Evolutionary conservation across 2,888 invertebrate species (phyloP).

Genomic region (Ganaspis brasiliensis): DNA sequence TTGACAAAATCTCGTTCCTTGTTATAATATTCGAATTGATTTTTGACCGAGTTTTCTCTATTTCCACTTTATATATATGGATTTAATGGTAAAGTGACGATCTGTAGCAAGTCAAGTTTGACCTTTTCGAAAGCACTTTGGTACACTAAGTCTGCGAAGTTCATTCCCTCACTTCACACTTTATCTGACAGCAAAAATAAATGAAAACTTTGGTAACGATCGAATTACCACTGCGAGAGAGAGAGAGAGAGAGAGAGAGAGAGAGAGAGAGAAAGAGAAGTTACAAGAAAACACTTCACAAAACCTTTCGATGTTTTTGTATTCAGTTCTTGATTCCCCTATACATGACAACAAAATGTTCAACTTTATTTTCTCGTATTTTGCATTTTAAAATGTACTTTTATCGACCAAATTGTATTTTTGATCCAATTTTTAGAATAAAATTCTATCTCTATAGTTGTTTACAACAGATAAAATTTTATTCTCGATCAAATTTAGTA

Average conservation of each 20-base stretch:
- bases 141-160: neutral
- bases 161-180: neutral
- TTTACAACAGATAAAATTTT: too few relatives aligned
- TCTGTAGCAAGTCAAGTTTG: constrained; percentile 7
- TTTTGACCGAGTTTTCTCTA: neutral
- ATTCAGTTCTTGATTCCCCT: too few relatives aligned
- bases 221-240: neutral
- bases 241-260: neutral
- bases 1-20: too few relatives aligned
- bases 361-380: too few relatives aligned
- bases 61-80: neutral
- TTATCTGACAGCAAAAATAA: neutral
- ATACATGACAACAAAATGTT: too few relatives aligned
- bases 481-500: too few relatives aligned
- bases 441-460: too few relatives aligned
- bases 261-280: too few relatives aligned
- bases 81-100: neutral
- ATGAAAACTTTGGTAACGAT: constrained; percentile 3
- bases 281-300: neutral
- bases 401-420: too few relatives aligned
- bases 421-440: too few relatives aligned
- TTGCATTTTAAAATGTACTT: too few relatives aligned
- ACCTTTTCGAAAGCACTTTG: neutral
- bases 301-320: neutral
- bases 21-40: too few relatives aligned